phyloP scores from a whole-genome alignment of 2,113 vertebrate genomes.

The Macrotus californicus region DNA sequence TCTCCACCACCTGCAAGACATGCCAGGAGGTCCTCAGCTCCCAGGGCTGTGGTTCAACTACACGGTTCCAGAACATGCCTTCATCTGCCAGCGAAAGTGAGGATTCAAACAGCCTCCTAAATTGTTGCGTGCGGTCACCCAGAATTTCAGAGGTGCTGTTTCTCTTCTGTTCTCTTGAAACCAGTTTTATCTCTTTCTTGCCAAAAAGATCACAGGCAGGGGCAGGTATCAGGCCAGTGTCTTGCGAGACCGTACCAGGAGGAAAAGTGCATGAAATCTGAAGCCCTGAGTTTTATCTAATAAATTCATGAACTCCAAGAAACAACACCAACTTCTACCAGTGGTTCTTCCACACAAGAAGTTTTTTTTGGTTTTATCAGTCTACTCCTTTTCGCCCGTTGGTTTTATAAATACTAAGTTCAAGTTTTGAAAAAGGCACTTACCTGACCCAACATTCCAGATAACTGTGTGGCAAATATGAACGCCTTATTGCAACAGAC shows the following conservation, averaged over 20 bases:
- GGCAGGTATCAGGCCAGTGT: neutral
- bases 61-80: neutral
- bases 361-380: neutral
- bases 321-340: fast-evolving
- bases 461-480: neutral
- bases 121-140: fast-evolving
- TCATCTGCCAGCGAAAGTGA: fast-evolving
- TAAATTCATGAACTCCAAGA: neutral
- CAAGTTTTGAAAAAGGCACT: neutral
- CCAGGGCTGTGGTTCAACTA: fast-evolving
- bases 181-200: neutral
- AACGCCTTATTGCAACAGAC: neutral
- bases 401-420: neutral
- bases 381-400: neutral
- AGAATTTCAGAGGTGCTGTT: neutral
- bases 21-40: fast-evolving
- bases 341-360: neutral
- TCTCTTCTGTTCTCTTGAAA: neutral
- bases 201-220: neutral
- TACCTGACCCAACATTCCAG: neutral
- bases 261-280: neutral
- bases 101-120: neutral
- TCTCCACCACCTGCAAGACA: slow-evolving; percentile 93
- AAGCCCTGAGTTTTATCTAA: neutral
- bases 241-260: neutral